Percentiles rank a stretch among this genome's conserved stretches.
phyloP scores from a whole-genome alignment of 2,797 vertebrate genomes.

The Potorous gilbertii region DNA sequence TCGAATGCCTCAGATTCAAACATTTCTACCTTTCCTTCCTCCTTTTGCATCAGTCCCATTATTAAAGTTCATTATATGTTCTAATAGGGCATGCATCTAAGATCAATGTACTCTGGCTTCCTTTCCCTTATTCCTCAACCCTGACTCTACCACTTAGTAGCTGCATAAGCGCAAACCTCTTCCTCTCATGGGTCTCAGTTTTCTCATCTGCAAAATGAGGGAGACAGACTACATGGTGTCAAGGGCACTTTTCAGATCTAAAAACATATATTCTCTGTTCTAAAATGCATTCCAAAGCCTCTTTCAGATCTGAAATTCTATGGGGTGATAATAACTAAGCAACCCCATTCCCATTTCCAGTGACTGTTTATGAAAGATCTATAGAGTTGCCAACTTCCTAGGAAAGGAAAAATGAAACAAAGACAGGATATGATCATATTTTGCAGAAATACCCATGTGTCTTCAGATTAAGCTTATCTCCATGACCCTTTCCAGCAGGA shows the following conservation, averaged over 20 bases:
- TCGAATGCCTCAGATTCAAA: not conserved
- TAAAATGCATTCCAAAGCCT: not conserved
- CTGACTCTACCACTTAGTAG: not conserved
- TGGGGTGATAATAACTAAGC: not conserved
- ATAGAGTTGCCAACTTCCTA: not conserved
- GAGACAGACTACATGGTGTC: not conserved
- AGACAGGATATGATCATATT: not conserved
- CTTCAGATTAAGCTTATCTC: not conserved
- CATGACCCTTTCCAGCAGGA: not conserved
- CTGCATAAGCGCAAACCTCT: not conserved
- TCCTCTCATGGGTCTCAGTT: not conserved
- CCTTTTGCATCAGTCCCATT: not conserved
- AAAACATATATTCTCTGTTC: not conserved
- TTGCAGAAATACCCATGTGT: not conserved
- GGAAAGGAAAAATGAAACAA: not conserved
- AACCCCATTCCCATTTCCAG: not conserved
- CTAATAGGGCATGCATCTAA: not conserved
- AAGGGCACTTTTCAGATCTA: not conserved
- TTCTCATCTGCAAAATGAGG: not conserved
- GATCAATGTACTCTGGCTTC: not conserved
- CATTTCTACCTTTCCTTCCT: not conserved
- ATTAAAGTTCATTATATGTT: not conserved
- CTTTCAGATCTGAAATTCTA: not conserved
- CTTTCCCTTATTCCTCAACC: not conserved
- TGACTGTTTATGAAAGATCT: not conserved